These are phyloP conservation scores for Oxystoma pomonae DNA, from an alignment of 2,888 invertebrate species.

Conservation along the genomic window DNA sequence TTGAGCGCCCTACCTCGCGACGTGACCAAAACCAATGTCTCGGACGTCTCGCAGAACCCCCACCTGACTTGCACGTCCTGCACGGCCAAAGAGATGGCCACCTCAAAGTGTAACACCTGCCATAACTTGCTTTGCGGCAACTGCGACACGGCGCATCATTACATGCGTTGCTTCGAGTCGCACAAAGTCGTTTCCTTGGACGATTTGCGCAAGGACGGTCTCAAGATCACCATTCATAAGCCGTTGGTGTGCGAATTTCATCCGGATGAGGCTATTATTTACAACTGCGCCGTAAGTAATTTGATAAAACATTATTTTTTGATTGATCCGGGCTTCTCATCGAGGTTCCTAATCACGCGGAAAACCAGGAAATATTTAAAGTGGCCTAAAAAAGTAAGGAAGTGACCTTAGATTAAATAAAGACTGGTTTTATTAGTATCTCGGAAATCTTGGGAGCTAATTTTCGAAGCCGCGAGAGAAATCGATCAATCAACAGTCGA, in stretches of 20 bases:
- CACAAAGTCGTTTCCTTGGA: slow-evolving; percentile 89
- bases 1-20: slow-evolving; percentile 79
- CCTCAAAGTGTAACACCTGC: slow-evolving; percentile 92
- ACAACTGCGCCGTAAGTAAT: slow-evolving; percentile 72
- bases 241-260: slow-evolving; percentile 83
- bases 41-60: slow-evolving; percentile 70
- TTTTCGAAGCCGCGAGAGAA: no score
- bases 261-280: slow-evolving; percentile 77
- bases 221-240: slow-evolving; percentile 81
- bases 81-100: slow-evolving; percentile 91
- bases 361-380: no score
- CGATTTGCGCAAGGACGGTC: slow-evolving; percentile 71
- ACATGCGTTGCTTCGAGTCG: slow-evolving; percentile 95
- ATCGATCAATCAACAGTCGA: no score
- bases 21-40: slow-evolving; percentile 79
- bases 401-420: no score
- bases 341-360: no score
- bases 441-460: no score
- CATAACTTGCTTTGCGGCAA: slow-evolving; percentile 90
- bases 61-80: slow-evolving; percentile 84
- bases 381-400: no score
- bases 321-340: no score
- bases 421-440: no score
- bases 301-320: no score
- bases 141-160: slow-evolving; percentile 93